phyloP scores from a whole-genome alignment of 2,888 invertebrate species.

The Yponomeuta sedellus region DNA sequence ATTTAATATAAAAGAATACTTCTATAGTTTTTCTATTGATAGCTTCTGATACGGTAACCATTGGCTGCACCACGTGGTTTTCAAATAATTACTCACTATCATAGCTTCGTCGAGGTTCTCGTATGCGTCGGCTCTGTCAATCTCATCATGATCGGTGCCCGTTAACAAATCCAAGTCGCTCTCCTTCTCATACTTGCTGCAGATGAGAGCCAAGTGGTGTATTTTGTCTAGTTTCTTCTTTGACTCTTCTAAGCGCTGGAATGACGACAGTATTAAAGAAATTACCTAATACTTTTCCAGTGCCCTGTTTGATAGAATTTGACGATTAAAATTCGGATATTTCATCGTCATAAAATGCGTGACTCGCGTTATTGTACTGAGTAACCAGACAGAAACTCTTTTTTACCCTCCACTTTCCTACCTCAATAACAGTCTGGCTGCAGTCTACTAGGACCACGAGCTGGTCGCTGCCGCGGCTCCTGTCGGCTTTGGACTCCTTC shows the following conservation, averaged over 20 bases:
- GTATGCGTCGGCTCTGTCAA: constrained; percentile 36
- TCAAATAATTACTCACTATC: constrained; percentile 44
- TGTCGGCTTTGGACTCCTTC: constrained; percentile 65
- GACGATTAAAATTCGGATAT: too few relatives aligned
- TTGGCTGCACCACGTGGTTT: background rate
- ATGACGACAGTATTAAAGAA: background rate
- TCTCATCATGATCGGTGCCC: constrained; percentile 30
- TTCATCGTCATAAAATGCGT: too few relatives aligned
- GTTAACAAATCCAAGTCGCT: constrained; percentile 59
- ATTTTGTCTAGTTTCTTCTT: constrained; percentile 77
- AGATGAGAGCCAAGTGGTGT: constrained; percentile 78
- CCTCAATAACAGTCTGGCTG: constrained; percentile 77
- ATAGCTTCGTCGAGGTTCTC: constrained; percentile 54
- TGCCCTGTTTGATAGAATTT: too few relatives aligned
- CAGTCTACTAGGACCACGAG: constrained; percentile 78
- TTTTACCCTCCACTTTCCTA: constrained; percentile 26
- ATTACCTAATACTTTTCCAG: background rate
- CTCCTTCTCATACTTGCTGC: constrained; percentile 80
- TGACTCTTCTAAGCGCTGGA: constrained; percentile 70
- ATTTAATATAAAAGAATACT: too few relatives aligned
- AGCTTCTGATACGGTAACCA: too few relatives aligned
- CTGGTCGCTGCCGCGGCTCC: constrained; percentile 66
- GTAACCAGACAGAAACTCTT: too few relatives aligned
- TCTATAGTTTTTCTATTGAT: too few relatives aligned
- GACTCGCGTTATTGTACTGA: too few relatives aligned